phyloP scores from a whole-genome alignment of 2,113 vertebrate species.

The Bombycilla garrulus region DNA sequence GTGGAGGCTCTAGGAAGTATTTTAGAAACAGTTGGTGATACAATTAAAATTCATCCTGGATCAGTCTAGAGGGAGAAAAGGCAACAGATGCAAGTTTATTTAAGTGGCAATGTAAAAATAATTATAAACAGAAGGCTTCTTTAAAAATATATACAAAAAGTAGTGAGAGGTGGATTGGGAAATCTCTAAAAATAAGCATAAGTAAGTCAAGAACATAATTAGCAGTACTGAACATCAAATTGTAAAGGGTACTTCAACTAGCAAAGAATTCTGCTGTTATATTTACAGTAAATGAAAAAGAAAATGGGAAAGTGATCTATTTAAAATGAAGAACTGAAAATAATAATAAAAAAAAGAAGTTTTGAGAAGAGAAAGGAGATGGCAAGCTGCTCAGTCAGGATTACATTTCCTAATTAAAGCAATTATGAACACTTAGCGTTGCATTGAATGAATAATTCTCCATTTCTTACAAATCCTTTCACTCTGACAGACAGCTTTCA shows the following conservation, averaged over 20 bases:
- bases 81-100: slow-evolving; percentile 35
- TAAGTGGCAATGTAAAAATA: slow-evolving; percentile 35
- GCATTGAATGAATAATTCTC: neutral
- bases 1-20: neutral
- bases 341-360: neutral
- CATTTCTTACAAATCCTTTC: neutral
- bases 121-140: slow-evolving; percentile 46
- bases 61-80: neutral
- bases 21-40: slow-evolving; percentile 41
- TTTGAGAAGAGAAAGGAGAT: neutral
- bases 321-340: neutral
- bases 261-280: too few species aligned
- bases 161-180: neutral
- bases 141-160: slow-evolving; percentile 26
- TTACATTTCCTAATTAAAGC: slow-evolving; percentile 4
- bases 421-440: neutral
- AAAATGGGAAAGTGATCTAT: neutral
- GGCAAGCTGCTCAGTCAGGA: neutral
- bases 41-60: slow-evolving; percentile 52
- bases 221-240: neutral
- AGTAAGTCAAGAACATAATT: slow-evolving; percentile 39
- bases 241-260: neutral
- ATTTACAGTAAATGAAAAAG: neutral
- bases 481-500: neutral
- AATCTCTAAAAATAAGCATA: slow-evolving; percentile 26